Evolutionary conservation across 2,113 vertebrate species (phyloP).

Genomic region (Ascaphus truei): DNA sequence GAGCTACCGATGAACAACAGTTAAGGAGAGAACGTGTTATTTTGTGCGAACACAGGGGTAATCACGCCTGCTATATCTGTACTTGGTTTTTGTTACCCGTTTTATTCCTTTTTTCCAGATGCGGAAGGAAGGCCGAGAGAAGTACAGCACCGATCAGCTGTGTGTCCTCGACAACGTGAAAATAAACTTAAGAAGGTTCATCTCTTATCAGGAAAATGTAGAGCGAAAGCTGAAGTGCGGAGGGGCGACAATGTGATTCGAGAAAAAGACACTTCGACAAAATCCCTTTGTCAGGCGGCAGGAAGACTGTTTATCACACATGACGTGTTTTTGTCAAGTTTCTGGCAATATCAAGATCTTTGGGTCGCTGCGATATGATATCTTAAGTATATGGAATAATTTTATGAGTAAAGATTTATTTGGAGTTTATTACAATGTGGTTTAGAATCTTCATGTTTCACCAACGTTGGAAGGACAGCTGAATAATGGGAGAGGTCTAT

Average conservation of each 20-base stretch:
- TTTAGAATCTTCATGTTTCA: too few species aligned
- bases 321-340: not conserved
- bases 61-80: too few species aligned
- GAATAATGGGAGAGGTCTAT: too few species aligned
- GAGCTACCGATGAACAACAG: too few species aligned
- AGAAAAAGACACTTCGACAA: too few species aligned
- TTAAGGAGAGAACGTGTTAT: too few species aligned
- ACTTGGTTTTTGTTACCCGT: not conserved
- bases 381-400: rapidly evolving
- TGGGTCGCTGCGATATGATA: slow-evolving; percentile 41
- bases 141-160: slow-evolving; percentile 80
- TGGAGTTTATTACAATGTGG: too few species aligned
- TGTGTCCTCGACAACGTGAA: slow-evolving; percentile 92
- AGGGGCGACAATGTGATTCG: too few species aligned
- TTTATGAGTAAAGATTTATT: not conserved
- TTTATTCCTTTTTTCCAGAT: slow-evolving; percentile 63
- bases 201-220: slow-evolving; percentile 82
- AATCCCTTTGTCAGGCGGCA: too few species aligned
- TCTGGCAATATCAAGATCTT: slow-evolving; percentile 33
- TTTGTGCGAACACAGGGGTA: too few species aligned
- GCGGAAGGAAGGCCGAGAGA: slow-evolving; percentile 83
- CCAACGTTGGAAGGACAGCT: too few species aligned
- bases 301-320: slow-evolving; percentile 3
- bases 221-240: slow-evolving; percentile 58
- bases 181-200: slow-evolving; percentile 90